A percentile compares a stretch with the other conserved stretches of the same genome.
These are phyloP conservation scores for Cerceris rybyensis DNA, from an alignment of 2,888 invertebrate species.

Conservation along the genomic window DNA sequence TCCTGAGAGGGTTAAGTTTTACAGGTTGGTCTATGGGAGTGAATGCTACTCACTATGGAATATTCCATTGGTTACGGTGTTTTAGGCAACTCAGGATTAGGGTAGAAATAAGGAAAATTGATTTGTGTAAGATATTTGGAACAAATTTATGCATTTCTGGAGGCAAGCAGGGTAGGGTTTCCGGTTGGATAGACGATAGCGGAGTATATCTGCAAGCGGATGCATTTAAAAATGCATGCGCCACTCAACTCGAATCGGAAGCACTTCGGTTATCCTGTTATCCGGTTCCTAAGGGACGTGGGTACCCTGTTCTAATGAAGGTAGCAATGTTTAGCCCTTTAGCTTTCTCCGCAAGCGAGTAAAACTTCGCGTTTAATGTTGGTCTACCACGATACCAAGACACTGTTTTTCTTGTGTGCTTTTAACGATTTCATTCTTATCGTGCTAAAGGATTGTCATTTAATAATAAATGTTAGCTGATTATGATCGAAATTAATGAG, in stretches of 20 bases:
- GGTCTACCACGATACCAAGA: not conserved
- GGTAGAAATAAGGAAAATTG: too few species aligned
- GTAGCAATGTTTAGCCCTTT: conserved; percentile 28
- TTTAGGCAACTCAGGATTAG: too few species aligned
- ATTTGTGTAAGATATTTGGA: too few species aligned
- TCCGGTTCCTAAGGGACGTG: conserved; percentile 39
- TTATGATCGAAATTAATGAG: too few species aligned
- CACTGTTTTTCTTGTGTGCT: too few species aligned
- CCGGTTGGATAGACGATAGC: conserved; percentile 26
- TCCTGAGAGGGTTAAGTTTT: too few species aligned
- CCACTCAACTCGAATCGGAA: conserved; percentile 77
- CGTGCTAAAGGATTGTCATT: too few species aligned
- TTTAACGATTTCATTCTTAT: too few species aligned
- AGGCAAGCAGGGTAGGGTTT: conserved; percentile 15
- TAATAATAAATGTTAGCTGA: too few species aligned
- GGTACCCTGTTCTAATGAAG: conserved; percentile 33
- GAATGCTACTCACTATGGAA: too few species aligned
- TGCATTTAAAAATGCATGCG: conserved; percentile 76
- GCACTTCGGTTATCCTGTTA: conserved; percentile 71
- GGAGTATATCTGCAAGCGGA: conserved; percentile 54
- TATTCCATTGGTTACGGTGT: too few species aligned
- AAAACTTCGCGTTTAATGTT: not conserved
- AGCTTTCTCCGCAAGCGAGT: not conserved
- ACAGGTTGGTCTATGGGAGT: too few species aligned
- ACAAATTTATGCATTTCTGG: not conserved